Conservation (phyloP, 2,113 vertebrate genomes). For the Laticauda colubrina region DNA sequence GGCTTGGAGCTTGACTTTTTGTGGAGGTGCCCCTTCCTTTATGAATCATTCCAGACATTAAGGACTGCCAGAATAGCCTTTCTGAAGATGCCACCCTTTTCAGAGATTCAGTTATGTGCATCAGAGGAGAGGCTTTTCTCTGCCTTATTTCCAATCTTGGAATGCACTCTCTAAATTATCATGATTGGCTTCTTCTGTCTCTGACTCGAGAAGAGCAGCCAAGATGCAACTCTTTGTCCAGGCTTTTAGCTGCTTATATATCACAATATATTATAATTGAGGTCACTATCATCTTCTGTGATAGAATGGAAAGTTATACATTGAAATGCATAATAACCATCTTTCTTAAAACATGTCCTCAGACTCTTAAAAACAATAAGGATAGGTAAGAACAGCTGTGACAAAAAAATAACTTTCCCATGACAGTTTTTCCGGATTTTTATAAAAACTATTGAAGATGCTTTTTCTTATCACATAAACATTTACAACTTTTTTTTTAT, state of each 20-base stretch:
- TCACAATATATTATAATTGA: background rate
- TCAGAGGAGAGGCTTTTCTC: background rate
- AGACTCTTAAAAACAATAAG: background rate
- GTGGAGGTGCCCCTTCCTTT: background rate
- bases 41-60: background rate
- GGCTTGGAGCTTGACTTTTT: background rate
- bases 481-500: background rate
- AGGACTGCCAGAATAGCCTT: background rate
- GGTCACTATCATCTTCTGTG: background rate
- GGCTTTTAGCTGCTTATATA: background rate
- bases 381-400: background rate
- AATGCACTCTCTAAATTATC: background rate
- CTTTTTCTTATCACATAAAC: background rate
- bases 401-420: background rate
- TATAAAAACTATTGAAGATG: background rate
- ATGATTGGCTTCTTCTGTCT: background rate
- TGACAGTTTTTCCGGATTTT: background rate
- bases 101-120: background rate
- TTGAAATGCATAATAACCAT: background rate
- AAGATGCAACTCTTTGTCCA: background rate
- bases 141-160: background rate
- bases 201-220: background rate
- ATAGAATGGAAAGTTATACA: background rate
- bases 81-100: background rate
- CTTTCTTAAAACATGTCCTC: background rate